Evolutionary conservation across 1,140 invertebrate species (phyloP).

Genomic region (Spodoptera frugiperda): DNA sequence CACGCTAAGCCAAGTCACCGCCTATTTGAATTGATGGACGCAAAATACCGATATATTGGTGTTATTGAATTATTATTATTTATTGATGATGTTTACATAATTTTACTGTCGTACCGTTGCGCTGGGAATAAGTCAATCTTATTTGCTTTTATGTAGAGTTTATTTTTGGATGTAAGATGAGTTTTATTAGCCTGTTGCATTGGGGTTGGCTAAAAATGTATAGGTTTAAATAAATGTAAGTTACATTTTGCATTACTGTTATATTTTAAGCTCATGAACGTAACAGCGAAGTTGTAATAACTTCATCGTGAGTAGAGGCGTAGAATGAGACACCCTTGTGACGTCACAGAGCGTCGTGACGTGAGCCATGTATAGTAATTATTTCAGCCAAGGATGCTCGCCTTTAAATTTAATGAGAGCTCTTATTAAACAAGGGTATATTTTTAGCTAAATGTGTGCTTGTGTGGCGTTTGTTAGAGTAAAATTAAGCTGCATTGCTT

Average conservation of each 20-base stretch:
- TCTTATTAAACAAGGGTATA: constrained; percentile 40
- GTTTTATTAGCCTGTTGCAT: background rate
- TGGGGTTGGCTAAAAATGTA: too few relatives aligned
- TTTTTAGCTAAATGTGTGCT: constrained; percentile 25
- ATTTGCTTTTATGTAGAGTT: background rate
- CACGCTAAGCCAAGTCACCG: constrained; percentile 59
- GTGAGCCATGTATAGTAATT: constrained; percentile 38
- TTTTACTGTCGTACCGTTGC: background rate
- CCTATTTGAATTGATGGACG: constrained; percentile 63
- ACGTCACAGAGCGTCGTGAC: constrained; percentile 3
- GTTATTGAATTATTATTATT: constrained; percentile 42
- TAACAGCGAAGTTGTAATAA: constrained; percentile 15
- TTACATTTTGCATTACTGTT: background rate
- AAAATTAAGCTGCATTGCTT: constrained; percentile 15
- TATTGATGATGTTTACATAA: constrained; percentile 36
- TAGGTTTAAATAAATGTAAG: too few relatives aligned
- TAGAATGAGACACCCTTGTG: constrained; percentile 12
- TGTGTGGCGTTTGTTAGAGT: background rate
- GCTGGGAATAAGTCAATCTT: constrained; percentile 12
- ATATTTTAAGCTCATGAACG: constrained; percentile 3
- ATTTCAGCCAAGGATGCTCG: constrained; percentile 7
- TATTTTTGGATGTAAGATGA: too few relatives aligned
- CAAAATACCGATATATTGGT: constrained; percentile 52
- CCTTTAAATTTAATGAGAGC: constrained; percentile 32
- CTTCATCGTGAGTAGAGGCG: background rate